Conservation (phyloP, 2,888 invertebrate species). For the Caenorhabditis sinica region DNA sequence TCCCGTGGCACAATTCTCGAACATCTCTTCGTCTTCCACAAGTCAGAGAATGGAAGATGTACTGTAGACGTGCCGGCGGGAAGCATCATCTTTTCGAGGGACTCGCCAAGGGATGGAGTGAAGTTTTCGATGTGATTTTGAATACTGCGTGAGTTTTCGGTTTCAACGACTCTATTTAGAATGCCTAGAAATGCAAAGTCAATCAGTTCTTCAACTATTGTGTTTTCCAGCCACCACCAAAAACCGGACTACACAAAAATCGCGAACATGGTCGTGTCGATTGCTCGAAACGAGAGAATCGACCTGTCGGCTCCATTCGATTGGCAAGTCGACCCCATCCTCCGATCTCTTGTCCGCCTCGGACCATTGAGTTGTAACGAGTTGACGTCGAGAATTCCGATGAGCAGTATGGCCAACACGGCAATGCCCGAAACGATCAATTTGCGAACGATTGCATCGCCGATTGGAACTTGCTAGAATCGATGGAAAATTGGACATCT, state of each 20-base stretch:
- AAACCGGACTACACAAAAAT: slow-evolving; percentile 71
- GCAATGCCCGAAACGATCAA: slow-evolving; percentile 8
- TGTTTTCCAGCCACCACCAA: slow-evolving; percentile 65
- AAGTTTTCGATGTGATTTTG: slow-evolving; percentile 73
- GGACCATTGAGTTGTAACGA: slow-evolving; percentile 55
- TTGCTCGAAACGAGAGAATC: slow-evolving; percentile 67
- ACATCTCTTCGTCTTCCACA: slow-evolving; percentile 38
- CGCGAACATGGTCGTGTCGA: slow-evolving; percentile 63
- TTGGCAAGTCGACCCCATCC: slow-evolving; percentile 72
- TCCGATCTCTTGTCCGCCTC: slow-evolving; percentile 57
- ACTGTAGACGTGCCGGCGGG: slow-evolving; percentile 65
- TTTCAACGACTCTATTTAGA: background rate
- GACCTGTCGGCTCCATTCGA: slow-evolving; percentile 74
- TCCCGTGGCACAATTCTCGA: slow-evolving; percentile 64
- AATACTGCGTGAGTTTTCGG: slow-evolving; percentile 61
- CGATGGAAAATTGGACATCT: background rate
- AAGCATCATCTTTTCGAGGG: slow-evolving; percentile 67
- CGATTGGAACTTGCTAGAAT: slow-evolving; percentile 9
- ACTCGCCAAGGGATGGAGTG: slow-evolving; percentile 67
- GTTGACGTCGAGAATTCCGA: slow-evolving; percentile 18
- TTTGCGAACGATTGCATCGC: slow-evolving; percentile 1
- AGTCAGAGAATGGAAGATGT: slow-evolving; percentile 69
- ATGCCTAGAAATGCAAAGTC: background rate
- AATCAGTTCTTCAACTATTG: background rate
- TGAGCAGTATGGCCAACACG: background rate